Percentiles rank a stretch among this genome's conserved stretches.
Conservation (phyloP, 2,797 vertebrate species). For the Cottoperca gobio region DNA sequence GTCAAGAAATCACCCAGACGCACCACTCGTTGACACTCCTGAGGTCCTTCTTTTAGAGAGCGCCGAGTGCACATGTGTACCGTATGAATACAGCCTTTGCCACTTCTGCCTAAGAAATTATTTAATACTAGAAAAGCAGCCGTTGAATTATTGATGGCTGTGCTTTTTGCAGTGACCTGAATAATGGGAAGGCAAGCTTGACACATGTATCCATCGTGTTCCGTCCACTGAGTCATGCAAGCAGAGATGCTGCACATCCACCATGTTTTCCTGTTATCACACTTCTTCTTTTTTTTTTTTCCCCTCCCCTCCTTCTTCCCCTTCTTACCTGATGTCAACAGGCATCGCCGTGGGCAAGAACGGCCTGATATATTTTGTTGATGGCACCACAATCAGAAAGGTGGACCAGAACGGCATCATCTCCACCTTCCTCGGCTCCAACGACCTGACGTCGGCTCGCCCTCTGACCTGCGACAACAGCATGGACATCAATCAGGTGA, state of each 20-base stretch:
- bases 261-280: conserved; percentile 61
- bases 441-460: conserved; percentile 95
- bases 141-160: conserved; percentile 84
- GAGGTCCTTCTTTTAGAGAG: conserved; percentile 63
- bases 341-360: conserved; percentile 96
- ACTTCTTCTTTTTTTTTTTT: not conserved
- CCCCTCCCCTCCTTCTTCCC: not conserved
- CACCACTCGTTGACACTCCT: conserved; percentile 62
- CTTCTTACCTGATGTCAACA: conserved; percentile 67
- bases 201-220: conserved; percentile 85
- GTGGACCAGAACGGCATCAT: conserved; percentile 97
- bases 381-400: conserved; percentile 97
- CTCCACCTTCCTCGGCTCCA: conserved; percentile 96
- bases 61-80: conserved; percentile 69
- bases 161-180: conserved; percentile 89
- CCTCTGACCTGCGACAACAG: conserved; percentile 96
- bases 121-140: conserved; percentile 85
- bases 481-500: conserved; percentile 99
- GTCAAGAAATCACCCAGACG: conserved; percentile 55
- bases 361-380: conserved; percentile 97
- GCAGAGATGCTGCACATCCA: conserved; percentile 68
- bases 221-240: conserved; percentile 79
- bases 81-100: conserved; percentile 82
- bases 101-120: conserved; percentile 86
- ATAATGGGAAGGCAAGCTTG: conserved; percentile 86